phyloP scores from a whole-genome alignment of 2,888 invertebrate species.

The Sycophila texana region DNA sequence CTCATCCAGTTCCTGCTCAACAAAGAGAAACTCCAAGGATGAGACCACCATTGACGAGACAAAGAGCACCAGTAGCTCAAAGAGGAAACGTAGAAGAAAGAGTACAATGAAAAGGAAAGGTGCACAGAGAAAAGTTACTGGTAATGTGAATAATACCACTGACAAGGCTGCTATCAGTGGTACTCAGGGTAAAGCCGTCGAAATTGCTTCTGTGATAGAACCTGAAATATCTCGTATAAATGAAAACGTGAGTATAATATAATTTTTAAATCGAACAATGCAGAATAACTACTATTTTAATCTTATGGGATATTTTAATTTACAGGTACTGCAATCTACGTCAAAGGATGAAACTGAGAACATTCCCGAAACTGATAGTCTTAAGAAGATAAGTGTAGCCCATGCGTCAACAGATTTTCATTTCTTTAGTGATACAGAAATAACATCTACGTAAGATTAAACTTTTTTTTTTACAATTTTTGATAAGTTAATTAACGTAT shows the following conservation, averaged over 20 bases:
- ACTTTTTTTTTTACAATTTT: background rate
- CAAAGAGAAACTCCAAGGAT: conserved; percentile 67
- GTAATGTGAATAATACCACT: conserved; percentile 63
- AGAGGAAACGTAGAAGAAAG: conserved; percentile 88
- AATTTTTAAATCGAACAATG: background rate
- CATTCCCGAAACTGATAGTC: conserved; percentile 28
- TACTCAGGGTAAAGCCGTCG: conserved; percentile 61
- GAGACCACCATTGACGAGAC: conserved; percentile 67
- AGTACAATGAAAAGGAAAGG: conserved; percentile 88
- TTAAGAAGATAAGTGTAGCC: conserved; percentile 42
- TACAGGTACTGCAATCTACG: conserved; percentile 29
- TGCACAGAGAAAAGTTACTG: conserved; percentile 81
- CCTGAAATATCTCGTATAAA: conserved; percentile 14
- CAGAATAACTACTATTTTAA: background rate
- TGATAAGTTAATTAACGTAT: no score
- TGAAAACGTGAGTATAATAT: conserved; percentile 60
- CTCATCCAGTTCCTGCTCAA: conserved; percentile 49
- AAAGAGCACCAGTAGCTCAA: conserved; percentile 77
- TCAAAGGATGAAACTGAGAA: conserved; percentile 15
- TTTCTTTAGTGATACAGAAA: conserved; percentile 95
- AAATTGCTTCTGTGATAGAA: conserved; percentile 54
- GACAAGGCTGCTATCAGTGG: conserved; percentile 65
- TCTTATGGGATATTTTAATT: background rate
- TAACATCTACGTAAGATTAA: conserved; percentile 80
- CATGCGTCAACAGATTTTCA: conserved; percentile 81